Percentiles rank a stretch among this genome's conserved stretches.
Conservation (phyloP, 2,888 invertebrate species). For the Thalpophila matura region DNA sequence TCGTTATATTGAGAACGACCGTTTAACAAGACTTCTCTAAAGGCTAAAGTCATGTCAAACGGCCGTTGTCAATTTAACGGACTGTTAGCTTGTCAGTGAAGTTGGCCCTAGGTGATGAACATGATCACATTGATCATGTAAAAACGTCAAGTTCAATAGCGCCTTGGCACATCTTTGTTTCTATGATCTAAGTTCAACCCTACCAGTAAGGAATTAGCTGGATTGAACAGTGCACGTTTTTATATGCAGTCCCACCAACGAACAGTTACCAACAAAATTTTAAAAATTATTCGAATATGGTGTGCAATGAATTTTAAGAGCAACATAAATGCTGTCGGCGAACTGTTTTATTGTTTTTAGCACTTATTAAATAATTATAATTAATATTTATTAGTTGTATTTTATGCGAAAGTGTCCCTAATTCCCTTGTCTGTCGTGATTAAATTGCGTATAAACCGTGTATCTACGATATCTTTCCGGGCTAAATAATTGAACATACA, state of each 20-base stretch:
- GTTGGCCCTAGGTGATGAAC: too few species aligned
- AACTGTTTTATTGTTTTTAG: conserved; percentile 19
- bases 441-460: neutral
- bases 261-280: neutral
- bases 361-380: too few species aligned
- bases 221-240: neutral
- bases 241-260: neutral
- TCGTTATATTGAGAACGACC: too few species aligned
- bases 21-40: too few species aligned
- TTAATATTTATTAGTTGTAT: conserved; percentile 13
- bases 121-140: too few species aligned
- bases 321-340: neutral
- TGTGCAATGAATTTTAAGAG: neutral
- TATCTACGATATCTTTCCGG: neutral
- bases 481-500: too few species aligned
- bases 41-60: too few species aligned
- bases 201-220: neutral
- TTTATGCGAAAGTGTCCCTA: conserved; percentile 16
- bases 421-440: neutral
- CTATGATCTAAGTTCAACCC: neutral
- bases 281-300: neutral
- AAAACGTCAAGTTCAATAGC: too few species aligned
- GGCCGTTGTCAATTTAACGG: too few species aligned
- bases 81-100: too few species aligned
- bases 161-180: too few species aligned